Conservation (phyloP, 2,797 vertebrate genomes). For the Pitangus sulphuratus region DNA sequence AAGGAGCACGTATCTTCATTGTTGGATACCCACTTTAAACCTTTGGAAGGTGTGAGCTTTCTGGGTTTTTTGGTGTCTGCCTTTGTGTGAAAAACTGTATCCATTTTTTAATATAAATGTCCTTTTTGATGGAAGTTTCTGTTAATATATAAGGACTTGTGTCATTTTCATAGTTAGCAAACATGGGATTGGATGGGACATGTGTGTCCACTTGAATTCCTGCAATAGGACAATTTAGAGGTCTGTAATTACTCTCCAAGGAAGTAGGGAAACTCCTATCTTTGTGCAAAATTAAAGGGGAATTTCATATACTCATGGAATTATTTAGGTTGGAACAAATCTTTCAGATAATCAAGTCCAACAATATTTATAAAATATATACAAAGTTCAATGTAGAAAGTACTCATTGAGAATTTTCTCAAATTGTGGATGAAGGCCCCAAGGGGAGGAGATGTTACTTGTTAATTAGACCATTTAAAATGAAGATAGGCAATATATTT, state of each 20-base stretch:
- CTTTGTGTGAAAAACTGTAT: background rate
- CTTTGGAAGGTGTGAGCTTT: background rate
- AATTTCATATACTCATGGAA: background rate
- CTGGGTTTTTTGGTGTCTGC: background rate
- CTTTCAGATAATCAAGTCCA: background rate
- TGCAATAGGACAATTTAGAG: background rate
- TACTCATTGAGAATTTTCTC: background rate
- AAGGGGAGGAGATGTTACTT: background rate
- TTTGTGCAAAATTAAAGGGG: background rate
- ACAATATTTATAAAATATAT: background rate
- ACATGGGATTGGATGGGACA: fast-evolving
- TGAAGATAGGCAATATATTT: background rate
- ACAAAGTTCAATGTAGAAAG: background rate
- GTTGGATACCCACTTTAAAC: background rate
- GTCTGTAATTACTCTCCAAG: background rate
- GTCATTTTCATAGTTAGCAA: background rate
- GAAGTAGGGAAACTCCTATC: background rate
- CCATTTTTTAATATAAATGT: background rate
- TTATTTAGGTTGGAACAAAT: background rate
- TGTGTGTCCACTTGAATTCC: fast-evolving
- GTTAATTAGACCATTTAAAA: background rate
- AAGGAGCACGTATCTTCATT: background rate
- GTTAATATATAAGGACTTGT: background rate
- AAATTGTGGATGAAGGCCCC: background rate
- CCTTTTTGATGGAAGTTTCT: background rate